Conservation (phyloP, 2,888 invertebrate species). For the Rhynchonema sp. region DNA sequence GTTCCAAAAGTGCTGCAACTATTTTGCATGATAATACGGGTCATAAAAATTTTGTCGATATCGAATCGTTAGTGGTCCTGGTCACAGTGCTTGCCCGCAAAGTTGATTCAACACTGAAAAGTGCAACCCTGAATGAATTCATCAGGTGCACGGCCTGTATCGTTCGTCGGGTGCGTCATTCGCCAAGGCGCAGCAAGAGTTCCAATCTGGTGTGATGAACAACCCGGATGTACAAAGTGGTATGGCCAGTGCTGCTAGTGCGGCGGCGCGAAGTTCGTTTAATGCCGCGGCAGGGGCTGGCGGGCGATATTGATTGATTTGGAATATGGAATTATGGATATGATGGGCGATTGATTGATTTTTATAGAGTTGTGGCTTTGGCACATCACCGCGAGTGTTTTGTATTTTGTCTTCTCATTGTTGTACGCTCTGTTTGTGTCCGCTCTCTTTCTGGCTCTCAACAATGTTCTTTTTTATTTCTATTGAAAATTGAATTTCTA, state of each 20-base stretch:
- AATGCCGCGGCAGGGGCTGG: neutral
- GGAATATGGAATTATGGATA: too few relatives aligned
- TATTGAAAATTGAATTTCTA: too few relatives aligned
- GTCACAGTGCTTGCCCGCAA: neutral
- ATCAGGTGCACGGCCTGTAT: slow-evolving; percentile 82
- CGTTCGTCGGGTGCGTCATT: slow-evolving; percentile 86
- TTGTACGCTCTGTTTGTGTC: too few relatives aligned
- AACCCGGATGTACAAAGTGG: slow-evolving; percentile 67
- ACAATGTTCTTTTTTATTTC: too few relatives aligned
- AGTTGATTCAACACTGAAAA: neutral
- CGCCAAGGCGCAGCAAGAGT: slow-evolving; percentile 91
- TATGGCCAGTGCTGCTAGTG: slow-evolving; percentile 13
- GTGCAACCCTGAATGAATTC: neutral
- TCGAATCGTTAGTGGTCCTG: neutral
- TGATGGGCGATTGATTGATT: too few relatives aligned
- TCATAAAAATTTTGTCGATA: neutral
- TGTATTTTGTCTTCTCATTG: too few relatives aligned
- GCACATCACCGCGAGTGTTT: too few relatives aligned
- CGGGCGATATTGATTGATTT: too few relatives aligned
- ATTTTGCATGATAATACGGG: too few relatives aligned
- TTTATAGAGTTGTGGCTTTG: too few relatives aligned
- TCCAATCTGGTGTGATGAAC: slow-evolving; percentile 76
- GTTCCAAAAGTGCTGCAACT: too few relatives aligned
- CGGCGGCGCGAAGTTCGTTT: slow-evolving; percentile 12
- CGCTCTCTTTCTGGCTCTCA: too few relatives aligned